These are phyloP conservation scores for Menura novaehollandiae DNA, from an alignment of 2,113 vertebrate species.

Conservation along the genomic window DNA sequence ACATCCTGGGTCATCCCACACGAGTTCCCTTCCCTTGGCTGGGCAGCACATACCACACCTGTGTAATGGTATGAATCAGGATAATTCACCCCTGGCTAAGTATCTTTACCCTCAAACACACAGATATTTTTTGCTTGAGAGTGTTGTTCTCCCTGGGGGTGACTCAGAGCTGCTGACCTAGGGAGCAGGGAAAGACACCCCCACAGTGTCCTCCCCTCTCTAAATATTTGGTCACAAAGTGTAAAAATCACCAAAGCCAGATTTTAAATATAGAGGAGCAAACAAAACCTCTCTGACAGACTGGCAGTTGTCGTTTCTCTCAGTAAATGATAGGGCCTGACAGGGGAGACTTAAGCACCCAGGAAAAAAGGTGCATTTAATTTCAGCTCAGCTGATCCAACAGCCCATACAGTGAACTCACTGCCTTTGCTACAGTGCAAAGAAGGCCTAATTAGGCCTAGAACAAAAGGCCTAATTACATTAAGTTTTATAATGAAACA, in stretches of 20 bases:
- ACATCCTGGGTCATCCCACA: neutral
- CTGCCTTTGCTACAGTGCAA: neutral
- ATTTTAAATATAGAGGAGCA: neutral
- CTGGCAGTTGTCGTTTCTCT: neutral
- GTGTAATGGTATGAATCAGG: neutral
- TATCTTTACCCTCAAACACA: neutral
- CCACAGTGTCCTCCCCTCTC: neutral
- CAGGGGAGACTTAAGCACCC: neutral
- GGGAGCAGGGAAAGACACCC: neutral
- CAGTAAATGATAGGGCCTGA: neutral
- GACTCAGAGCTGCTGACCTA: neutral
- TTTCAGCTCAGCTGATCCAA: neutral
- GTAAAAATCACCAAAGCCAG: neutral
- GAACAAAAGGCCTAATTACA: neutral
- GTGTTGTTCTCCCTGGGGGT: neutral
- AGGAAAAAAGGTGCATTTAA: neutral
- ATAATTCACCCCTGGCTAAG: neutral
- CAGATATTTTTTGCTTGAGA: neutral
- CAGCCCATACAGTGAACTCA: rapidly evolving
- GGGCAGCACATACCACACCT: neutral
- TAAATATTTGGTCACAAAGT: neutral
- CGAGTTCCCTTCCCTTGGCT: rapidly evolving
- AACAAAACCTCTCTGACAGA: neutral
- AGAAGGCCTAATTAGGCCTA: neutral
- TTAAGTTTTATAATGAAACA: neutral